These are phyloP conservation scores for Ennomos erosarius DNA, from an alignment of 2,888 invertebrate genomes.

Conservation along the genomic window DNA sequence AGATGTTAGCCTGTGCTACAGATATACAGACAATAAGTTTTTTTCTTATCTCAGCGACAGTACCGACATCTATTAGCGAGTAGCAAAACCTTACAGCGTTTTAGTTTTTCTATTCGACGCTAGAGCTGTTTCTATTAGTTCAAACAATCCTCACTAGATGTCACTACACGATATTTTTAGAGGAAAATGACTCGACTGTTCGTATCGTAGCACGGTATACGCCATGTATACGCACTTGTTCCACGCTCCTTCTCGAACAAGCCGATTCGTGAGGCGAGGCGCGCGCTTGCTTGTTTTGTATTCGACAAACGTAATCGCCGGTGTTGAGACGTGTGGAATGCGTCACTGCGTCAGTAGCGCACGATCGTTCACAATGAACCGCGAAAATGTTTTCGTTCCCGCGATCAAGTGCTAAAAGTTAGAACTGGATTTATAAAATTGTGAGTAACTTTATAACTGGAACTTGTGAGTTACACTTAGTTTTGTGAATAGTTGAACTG, in stretches of 20 bases:
- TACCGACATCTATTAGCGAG: constrained; percentile 46
- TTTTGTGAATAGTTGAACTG: constrained; percentile 62
- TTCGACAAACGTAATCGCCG: constrained; percentile 71
- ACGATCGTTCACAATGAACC: constrained; percentile 65
- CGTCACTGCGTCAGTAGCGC: constrained; percentile 59
- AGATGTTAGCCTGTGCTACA: no score
- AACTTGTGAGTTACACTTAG: constrained; percentile 62
- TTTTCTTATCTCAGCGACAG: constrained; percentile 34
- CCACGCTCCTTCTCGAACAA: no score
- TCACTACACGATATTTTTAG: constrained; percentile 30
- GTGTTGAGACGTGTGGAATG: constrained; percentile 68
- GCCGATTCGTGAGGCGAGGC: constrained; percentile 14
- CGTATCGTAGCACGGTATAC: constrained; percentile 4
- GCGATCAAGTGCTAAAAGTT: constrained; percentile 63
- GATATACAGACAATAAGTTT: no score
- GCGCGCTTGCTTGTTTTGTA: constrained; percentile 64
- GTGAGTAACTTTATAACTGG: constrained; percentile 63
- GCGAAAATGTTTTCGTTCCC: constrained; percentile 72
- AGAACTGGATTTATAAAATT: constrained; percentile 59
- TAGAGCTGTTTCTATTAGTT: constrained; percentile 35
- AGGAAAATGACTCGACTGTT: constrained; percentile 3
- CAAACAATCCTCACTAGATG: constrained; percentile 50
- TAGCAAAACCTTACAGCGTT: constrained; percentile 30
- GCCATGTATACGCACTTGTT: no score
- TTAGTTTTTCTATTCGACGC: neutral